These are phyloP conservation scores for Trimorus sp. DNA, from an alignment of 2,888 invertebrate species.

Conservation along the genomic window DNA sequence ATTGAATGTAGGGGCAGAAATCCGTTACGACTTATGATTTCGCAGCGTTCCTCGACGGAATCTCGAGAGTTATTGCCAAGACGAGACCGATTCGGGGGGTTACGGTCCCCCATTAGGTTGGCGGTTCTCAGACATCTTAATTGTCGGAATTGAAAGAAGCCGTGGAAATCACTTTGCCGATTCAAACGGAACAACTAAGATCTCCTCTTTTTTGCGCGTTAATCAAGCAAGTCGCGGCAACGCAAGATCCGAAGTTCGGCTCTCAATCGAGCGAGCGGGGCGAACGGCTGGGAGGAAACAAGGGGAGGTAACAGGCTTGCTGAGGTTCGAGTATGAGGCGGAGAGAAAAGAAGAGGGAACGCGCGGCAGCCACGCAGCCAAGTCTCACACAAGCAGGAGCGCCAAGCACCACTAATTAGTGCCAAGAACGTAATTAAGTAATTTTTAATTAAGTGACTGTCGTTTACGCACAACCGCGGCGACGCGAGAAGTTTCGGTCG, in stretches of 20 bases:
- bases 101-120: conserved; percentile 6
- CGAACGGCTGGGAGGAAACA: conserved; percentile 5
- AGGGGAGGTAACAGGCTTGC: conserved; percentile 61
- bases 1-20: conserved; percentile 22
- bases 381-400: conserved; percentile 72
- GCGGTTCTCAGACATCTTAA: conserved; percentile 13
- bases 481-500: conserved; percentile 66
- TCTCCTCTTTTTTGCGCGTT: conserved; percentile 48
- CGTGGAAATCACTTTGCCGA: conserved; percentile 18
- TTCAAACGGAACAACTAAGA: conserved; percentile 38
- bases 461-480: conserved; percentile 79
- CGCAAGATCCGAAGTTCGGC: conserved; percentile 52
- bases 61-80: conserved; percentile 32
- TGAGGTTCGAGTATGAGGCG: conserved; percentile 58
- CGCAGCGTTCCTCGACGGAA: conserved; percentile 14
- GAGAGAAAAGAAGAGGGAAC: conserved; percentile 63
- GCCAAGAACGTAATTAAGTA: conserved; percentile 87
- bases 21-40: conserved; percentile 46
- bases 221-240: conserved; percentile 50
- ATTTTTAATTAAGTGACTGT: conserved; percentile 85
- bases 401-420: conserved; percentile 84
- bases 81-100: background rate
- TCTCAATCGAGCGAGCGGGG: conserved; percentile 32
- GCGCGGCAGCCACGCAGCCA: conserved; percentile 66
- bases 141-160: conserved; percentile 15